Percentiles rank a stretch among this genome's conserved stretches.
These are phyloP conservation scores for Micrastur ruficollis DNA, from an alignment of 2,797 vertebrate genomes.

Conservation along the genomic window DNA sequence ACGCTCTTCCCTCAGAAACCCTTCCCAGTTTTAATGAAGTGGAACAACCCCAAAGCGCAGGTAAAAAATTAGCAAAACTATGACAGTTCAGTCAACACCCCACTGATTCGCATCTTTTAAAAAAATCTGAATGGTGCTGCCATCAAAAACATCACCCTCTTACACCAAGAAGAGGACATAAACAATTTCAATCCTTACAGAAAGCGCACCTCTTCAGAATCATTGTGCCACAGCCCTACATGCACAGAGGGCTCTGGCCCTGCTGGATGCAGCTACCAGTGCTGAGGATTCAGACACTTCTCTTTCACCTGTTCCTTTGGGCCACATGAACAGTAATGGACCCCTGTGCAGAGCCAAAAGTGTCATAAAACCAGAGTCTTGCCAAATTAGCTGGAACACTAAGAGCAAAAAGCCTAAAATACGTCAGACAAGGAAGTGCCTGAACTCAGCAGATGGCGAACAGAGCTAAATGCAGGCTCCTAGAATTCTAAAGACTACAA, in stretches of 20 bases:
- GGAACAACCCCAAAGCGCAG: not conserved
- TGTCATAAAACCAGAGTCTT: not conserved
- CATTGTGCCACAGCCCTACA: not conserved
- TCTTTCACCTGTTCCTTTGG: not conserved
- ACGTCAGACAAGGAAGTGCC: not conserved
- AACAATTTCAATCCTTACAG: not conserved
- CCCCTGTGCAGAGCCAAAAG: not conserved
- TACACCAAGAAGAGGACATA: not conserved
- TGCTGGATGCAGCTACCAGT: not conserved
- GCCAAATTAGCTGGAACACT: not conserved
- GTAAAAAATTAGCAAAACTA: not conserved
- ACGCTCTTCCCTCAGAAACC: not conserved
- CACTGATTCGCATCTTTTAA: accelerated
- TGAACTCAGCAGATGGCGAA: not conserved
- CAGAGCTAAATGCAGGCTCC: not conserved
- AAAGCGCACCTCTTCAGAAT: not conserved
- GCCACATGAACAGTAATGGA: not conserved
- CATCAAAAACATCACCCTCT: not conserved
- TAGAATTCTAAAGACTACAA: not conserved
- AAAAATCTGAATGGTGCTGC: not conserved
- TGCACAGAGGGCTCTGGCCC: not conserved
- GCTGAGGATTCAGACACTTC: not conserved
- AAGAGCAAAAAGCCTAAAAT: not conserved
- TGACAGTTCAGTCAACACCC: not conserved
- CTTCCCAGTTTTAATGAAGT: not conserved